Evolutionary conservation across 1,140 invertebrate genomes (phyloP).

Genomic region (Drosophila nasuta): DNA sequence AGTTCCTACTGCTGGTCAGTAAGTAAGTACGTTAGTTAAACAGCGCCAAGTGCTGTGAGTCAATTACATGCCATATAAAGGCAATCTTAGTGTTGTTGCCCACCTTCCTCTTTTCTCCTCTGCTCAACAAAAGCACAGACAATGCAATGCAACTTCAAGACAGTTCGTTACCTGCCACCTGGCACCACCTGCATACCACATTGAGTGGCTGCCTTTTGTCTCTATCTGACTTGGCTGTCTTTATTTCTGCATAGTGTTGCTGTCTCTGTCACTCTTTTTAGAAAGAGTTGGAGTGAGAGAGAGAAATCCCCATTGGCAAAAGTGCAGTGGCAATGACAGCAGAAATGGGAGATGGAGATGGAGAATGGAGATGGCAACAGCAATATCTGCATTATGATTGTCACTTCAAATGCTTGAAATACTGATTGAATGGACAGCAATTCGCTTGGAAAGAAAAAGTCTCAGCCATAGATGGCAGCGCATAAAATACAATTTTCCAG

Average conservation of each 20-base stretch:
- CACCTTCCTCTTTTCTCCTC: not conserved
- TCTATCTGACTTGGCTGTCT: constrained; percentile 19
- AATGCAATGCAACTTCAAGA: constrained; percentile 7
- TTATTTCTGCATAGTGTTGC: constrained; percentile 17
- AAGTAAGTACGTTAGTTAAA: constrained; percentile 66
- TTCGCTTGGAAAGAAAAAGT: constrained; percentile 61
- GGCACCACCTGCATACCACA: constrained; percentile 4
- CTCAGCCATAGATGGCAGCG: constrained; percentile 14
- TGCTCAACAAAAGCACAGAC: not conserved
- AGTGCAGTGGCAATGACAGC: constrained; percentile 36
- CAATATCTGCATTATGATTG: constrained; percentile 78
- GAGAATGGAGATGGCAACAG: constrained; percentile 41
- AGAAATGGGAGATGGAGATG: constrained; percentile 3
- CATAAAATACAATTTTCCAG: constrained; percentile 55
- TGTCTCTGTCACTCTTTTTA: constrained; percentile 4
- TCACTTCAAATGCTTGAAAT: constrained; percentile 77
- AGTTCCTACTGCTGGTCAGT: constrained; percentile 21
- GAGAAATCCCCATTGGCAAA: constrained; percentile 45
- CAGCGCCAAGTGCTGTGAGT: constrained; percentile 74
- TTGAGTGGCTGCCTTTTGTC: constrained; percentile 14
- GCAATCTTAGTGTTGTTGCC: constrained; percentile 46
- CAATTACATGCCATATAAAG: constrained; percentile 72
- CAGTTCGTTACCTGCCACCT: constrained; percentile 1
- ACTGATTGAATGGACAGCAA: constrained; percentile 79
- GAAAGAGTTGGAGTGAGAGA: constrained; percentile 24